These are phyloP conservation scores for Acrocephalus arundinaceus DNA, from an alignment of 2,113 vertebrate genomes.

Conservation along the genomic window DNA sequence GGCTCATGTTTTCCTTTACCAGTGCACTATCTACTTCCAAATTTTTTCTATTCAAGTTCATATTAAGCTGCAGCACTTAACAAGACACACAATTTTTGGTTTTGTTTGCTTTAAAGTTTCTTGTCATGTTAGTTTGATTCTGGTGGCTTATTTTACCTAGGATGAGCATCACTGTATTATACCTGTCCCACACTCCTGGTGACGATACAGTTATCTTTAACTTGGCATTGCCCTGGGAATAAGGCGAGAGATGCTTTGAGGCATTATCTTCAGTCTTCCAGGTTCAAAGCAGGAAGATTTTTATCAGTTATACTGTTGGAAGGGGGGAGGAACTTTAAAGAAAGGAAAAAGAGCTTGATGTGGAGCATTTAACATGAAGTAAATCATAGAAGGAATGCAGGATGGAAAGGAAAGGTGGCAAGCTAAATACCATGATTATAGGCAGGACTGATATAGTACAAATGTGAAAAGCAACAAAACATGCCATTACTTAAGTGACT, in stretches of 20 bases:
- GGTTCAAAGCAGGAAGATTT: not conserved
- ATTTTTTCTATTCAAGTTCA: not conserved
- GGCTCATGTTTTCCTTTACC: not conserved
- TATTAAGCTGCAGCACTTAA: not conserved
- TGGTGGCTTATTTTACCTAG: not conserved
- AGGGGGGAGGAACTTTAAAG: not conserved
- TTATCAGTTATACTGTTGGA: not conserved
- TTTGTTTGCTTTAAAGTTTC: not conserved
- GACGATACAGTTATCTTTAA: not conserved
- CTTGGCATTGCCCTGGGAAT: not conserved
- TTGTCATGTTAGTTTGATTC: not conserved
- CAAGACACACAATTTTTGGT: rapidly evolving
- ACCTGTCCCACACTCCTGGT: not conserved
- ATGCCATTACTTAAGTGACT: not conserved
- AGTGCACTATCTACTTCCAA: not conserved
- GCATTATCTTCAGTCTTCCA: not conserved
- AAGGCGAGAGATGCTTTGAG: not conserved
- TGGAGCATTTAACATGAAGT: not conserved
- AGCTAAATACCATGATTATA: not conserved
- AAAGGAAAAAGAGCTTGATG: not conserved
- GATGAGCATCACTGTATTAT: not conserved
- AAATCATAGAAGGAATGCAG: not conserved
- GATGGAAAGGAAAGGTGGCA: not conserved
- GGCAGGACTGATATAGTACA: not conserved
- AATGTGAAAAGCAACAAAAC: not conserved